Percentiles rank a stretch among this genome's conserved stretches.
Evolutionary conservation across 2,797 vertebrate species (phyloP).

Genomic region (Bradypodion ventrale): DNA sequence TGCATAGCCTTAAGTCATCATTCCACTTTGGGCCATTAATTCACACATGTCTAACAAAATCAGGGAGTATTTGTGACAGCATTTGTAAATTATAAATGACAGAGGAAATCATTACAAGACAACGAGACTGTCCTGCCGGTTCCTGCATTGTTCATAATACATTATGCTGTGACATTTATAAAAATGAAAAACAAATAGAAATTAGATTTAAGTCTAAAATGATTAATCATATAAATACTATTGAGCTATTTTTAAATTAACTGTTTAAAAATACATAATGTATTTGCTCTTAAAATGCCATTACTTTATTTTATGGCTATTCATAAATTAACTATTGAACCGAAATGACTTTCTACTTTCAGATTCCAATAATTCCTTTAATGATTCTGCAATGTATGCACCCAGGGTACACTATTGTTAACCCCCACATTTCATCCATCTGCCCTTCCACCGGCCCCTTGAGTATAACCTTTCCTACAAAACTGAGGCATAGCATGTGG

Average conservation of each 20-base stretch:
- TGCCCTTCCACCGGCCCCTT: constrained; percentile 7
- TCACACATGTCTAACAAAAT: constrained; percentile 57
- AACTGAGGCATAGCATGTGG: background rate
- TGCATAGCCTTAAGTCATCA: constrained; percentile 56
- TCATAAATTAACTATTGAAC: constrained; percentile 61
- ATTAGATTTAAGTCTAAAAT: constrained; percentile 69
- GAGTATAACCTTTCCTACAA: background rate
- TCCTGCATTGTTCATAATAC: constrained; percentile 61
- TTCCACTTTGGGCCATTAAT: constrained; percentile 61
- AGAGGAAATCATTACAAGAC: constrained; percentile 66
- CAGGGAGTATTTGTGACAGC: constrained; percentile 34
- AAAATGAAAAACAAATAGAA: constrained; percentile 71
- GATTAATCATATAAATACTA: constrained; percentile 66
- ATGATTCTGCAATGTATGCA: constrained; percentile 29
- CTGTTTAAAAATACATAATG: constrained; percentile 58
- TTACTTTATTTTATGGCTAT: constrained; percentile 57
- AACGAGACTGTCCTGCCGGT: constrained; percentile 50
- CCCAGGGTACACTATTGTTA: background rate
- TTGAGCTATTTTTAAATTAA: constrained; percentile 65
- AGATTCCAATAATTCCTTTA: constrained; percentile 35
- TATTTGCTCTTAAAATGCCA: constrained; percentile 58
- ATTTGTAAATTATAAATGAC: constrained; percentile 68
- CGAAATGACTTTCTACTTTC: constrained; percentile 56
- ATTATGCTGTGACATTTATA: constrained; percentile 65
- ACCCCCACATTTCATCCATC: background rate